These are phyloP conservation scores for Zhengitettix transpicula DNA, from an alignment of 2,888 invertebrate species.

Conservation along the genomic window DNA sequence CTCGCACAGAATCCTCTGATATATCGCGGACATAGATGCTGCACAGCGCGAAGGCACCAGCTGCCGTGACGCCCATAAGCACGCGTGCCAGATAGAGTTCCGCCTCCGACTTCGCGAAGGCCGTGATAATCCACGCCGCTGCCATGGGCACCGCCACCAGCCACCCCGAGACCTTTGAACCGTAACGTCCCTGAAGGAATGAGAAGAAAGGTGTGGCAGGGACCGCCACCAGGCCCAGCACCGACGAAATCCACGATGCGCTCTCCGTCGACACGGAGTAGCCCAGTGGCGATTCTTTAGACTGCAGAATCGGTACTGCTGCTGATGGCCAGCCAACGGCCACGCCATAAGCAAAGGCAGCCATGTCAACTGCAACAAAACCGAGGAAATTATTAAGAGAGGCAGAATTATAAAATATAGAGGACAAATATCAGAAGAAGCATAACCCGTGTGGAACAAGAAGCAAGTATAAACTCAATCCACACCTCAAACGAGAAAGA, in stretches of 20 bases:
- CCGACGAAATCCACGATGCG: constrained; percentile 35
- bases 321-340: constrained; percentile 43
- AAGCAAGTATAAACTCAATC: too few species aligned
- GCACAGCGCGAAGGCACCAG: not conserved
- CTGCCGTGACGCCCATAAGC: not conserved
- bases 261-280: constrained; percentile 32
- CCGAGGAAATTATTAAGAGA: not conserved
- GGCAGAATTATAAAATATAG: not conserved
- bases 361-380: constrained; percentile 30
- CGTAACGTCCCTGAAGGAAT: not conserved
- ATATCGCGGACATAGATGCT: not conserved
- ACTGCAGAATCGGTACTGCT: constrained; percentile 28
- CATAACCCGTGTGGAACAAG: too few species aligned
- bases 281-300: constrained; percentile 25
- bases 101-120: not conserved
- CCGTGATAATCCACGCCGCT: not conserved
- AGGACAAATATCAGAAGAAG: too few species aligned
- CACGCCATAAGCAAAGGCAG: constrained; percentile 37
- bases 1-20: not conserved
- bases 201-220: constrained; percentile 1
- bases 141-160: constrained; percentile 1
- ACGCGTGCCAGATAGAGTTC: not conserved
- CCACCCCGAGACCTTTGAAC: constrained; percentile 1
- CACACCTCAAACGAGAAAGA: too few species aligned
- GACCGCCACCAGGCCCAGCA: constrained; percentile 37